Conservation (phyloP, 92 coral and sea anemone species). For the Diadumene lineata region DNA sequence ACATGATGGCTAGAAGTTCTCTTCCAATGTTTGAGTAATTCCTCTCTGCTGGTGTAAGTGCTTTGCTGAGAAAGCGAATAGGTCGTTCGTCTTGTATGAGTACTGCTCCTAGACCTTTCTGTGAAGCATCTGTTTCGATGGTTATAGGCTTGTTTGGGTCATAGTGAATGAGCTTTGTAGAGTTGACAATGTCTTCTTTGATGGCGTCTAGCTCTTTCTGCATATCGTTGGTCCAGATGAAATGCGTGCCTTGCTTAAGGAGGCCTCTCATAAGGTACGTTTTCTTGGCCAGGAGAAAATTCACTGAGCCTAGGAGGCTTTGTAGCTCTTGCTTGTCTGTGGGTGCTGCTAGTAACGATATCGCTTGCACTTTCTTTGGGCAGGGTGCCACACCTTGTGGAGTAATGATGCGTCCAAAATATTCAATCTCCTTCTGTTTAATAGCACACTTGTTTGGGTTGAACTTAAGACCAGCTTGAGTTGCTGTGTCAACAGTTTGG, state of each 20-base stretch:
- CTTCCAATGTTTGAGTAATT: conserved; percentile 61
- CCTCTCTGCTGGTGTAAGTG: conserved; percentile 42
- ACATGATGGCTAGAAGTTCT: conserved; percentile 60
- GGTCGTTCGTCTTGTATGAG: conserved; percentile 56
- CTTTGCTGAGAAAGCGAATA: conserved; percentile 48
- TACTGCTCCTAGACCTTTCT: conserved; percentile 56
- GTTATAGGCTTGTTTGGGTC: conserved; percentile 30
- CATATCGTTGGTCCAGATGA: conserved; percentile 44
- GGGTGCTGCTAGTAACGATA: conserved; percentile 53
- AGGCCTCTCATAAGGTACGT: conserved; percentile 16
- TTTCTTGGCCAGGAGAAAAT: conserved; percentile 40
- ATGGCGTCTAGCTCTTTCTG: conserved; percentile 39
- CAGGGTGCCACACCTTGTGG: conserved; percentile 36
- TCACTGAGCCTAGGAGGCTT: conserved; percentile 51
- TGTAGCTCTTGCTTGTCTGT: conserved; percentile 52
- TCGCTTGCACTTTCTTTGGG: conserved; percentile 12
- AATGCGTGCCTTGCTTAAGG: conserved; percentile 32
- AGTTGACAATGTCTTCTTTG: conserved; percentile 25
- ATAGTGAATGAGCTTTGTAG: conserved; percentile 27
- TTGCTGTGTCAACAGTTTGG: conserved; percentile 47
- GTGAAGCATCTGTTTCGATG: conserved; percentile 41
- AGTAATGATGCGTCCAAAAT: conserved; percentile 58
- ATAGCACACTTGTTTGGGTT: conserved; percentile 60
- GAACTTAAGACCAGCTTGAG: conserved; percentile 41
- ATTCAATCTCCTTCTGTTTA: conserved; percentile 52